phyloP scores from a whole-genome alignment of 2,797 vertebrate species.

The Halcyon smyrnensis region DNA sequence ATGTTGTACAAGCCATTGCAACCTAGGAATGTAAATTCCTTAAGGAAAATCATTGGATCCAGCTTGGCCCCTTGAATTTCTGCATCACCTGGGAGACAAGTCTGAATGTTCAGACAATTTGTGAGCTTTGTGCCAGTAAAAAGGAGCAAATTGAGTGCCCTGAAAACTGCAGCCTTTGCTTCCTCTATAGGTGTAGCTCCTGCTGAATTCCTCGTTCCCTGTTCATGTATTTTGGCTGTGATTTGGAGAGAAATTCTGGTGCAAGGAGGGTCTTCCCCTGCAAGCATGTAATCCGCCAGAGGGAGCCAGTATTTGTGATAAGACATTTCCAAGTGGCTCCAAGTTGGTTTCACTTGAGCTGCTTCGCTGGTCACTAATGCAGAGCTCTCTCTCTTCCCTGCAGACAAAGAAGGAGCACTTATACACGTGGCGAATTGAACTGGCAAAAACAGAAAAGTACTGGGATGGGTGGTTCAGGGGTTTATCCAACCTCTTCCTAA shows the following conservation, averaged over 20 bases:
- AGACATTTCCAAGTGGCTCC: not conserved
- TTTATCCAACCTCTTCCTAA: slow-evolving; percentile 94
- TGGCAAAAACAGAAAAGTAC: slow-evolving; percentile 97
- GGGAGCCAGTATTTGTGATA: not conserved
- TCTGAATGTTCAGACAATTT: not conserved
- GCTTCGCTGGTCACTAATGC: not conserved
- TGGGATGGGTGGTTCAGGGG: slow-evolving; percentile 99
- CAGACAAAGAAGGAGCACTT: slow-evolving; percentile 91
- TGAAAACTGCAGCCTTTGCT: not conserved
- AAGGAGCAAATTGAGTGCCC: not conserved
- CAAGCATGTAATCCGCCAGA: not conserved
- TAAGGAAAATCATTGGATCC: accelerated
- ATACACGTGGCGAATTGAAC: slow-evolving; percentile 95
- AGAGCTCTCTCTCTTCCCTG: slow-evolving; percentile 20
- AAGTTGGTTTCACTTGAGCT: not conserved
- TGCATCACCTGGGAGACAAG: not conserved
- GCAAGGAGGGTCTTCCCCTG: not conserved
- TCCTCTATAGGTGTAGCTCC: not conserved
- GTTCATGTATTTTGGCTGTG: accelerated
- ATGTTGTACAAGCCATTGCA: not conserved
- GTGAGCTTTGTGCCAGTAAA: not conserved
- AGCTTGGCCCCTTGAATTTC: not conserved
- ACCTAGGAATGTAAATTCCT: not conserved
- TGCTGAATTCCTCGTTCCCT: not conserved
- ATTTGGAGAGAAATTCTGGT: not conserved